Evolutionary conservation across 2,113 vertebrate species (phyloP).

Genomic region (Erythrocercus mccallii): DNA sequence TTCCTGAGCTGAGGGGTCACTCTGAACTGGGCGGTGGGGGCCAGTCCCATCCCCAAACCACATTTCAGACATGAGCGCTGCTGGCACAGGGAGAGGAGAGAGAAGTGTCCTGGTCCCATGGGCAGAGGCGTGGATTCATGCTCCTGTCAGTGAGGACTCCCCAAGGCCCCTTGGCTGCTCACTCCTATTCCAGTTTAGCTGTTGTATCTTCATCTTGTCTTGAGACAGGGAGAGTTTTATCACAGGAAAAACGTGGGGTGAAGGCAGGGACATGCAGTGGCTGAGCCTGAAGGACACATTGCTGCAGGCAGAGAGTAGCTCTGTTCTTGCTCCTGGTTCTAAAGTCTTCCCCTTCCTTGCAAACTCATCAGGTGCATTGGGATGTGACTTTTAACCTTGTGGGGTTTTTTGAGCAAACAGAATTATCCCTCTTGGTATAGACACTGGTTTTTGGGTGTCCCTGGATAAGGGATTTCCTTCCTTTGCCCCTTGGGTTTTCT

Average conservation of each 20-base stretch:
- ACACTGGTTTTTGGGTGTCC: not conserved
- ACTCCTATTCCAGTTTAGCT: not conserved
- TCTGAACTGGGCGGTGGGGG: not conserved
- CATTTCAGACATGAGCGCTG: not conserved
- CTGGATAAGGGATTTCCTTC: not conserved
- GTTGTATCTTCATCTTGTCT: not conserved
- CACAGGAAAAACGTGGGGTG: too few relatives aligned
- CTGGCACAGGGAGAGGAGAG: not conserved
- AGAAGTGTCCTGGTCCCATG: not conserved
- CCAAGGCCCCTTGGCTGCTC: not conserved
- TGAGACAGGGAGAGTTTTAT: not conserved
- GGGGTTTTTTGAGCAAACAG: not conserved
- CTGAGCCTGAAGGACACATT: not conserved
- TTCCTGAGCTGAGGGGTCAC: not conserved
- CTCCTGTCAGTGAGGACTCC: fast-evolving
- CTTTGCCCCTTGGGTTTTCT: not conserved
- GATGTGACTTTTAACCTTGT: not conserved
- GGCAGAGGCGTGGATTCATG: fast-evolving
- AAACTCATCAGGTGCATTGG: not conserved
- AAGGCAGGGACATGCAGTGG: not conserved
- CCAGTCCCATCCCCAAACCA: not conserved
- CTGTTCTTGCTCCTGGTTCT: not conserved
- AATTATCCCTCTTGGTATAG: not conserved
- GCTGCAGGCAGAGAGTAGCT: not conserved
- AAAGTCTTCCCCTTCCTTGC: not conserved